These are phyloP conservation scores for Aulostomus chinensis DNA, from an alignment of 2,797 vertebrate genomes.

Conservation along the genomic window DNA sequence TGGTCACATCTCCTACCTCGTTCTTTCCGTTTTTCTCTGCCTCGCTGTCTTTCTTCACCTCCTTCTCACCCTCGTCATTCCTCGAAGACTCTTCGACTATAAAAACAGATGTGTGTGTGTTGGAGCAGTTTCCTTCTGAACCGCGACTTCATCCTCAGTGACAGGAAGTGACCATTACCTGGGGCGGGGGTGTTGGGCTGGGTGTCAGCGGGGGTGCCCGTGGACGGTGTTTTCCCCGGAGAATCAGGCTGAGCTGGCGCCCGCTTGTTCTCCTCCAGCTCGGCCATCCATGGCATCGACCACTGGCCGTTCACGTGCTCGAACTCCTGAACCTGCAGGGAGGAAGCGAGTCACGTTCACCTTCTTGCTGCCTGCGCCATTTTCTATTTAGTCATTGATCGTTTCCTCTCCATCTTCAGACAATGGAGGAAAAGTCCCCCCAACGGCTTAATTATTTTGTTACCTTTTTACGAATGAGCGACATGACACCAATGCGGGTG, in stretches of 20 bases:
- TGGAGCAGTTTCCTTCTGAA: no score
- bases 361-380: no score
- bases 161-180: no score
- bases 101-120: neutral
- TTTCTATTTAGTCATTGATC: no score
- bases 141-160: no score
- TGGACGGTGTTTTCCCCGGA: slow-evolving; percentile 88
- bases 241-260: slow-evolving; percentile 80
- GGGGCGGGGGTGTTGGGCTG: slow-evolving; percentile 81
- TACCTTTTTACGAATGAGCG: slow-evolving; percentile 97
- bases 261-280: slow-evolving; percentile 91
- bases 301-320: slow-evolving; percentile 97
- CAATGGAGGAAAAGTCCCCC: no score
- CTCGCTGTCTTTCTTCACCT: slow-evolving; percentile 69
- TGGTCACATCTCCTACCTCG: slow-evolving; percentile 72
- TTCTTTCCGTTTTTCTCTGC: slow-evolving; percentile 72
- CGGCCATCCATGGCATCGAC: slow-evolving; percentile 97
- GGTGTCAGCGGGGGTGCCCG: slow-evolving; percentile 80
- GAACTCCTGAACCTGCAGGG: slow-evolving; percentile 94
- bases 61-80: slow-evolving; percentile 75
- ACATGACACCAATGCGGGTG: slow-evolving; percentile 98
- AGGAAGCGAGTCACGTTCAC: neutral
- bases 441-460: no score
- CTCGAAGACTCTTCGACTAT: slow-evolving; percentile 69
- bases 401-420: no score